phyloP scores from a whole-genome alignment of 2,797 vertebrate genomes.

The Sciurus vulgaris region DNA sequence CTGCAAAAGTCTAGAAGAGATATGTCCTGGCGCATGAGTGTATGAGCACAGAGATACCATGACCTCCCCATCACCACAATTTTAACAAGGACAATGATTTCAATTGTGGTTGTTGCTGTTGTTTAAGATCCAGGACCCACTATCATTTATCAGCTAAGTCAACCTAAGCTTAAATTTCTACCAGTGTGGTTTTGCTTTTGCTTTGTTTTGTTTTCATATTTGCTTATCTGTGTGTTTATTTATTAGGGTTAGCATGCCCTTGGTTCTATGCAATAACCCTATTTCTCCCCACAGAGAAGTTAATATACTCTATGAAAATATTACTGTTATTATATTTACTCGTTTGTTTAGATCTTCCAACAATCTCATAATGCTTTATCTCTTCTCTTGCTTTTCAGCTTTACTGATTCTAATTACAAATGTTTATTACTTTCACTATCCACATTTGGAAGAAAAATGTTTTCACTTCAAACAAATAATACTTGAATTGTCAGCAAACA shows the following conservation, averaged over 20 bases:
- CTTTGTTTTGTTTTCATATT: background rate
- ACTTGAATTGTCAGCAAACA: constrained; percentile 68
- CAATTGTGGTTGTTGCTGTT: background rate
- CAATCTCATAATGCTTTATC: constrained; percentile 8
- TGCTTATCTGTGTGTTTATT: background rate
- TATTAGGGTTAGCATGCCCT: background rate
- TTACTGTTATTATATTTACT: constrained; percentile 13
- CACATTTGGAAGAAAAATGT: constrained; percentile 41
- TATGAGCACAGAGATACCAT: accelerated
- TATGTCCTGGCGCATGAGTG: background rate
- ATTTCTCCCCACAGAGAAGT: constrained; percentile 58
- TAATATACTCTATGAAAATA: constrained; percentile 39
- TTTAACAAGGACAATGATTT: constrained; percentile 1
- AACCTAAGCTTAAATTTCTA: background rate
- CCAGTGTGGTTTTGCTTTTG: background rate
- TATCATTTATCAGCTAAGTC: background rate
- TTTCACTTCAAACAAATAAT: constrained; percentile 56
- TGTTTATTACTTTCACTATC: constrained; percentile 26
- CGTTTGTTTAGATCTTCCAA: constrained; percentile 6
- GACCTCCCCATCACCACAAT: background rate
- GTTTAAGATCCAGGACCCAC: background rate
- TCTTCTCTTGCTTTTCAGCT: background rate
- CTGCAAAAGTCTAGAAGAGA: background rate
- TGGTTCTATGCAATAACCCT: background rate
- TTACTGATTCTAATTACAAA: constrained; percentile 51